Percentiles rank a stretch among this genome's conserved stretches.
Conservation (phyloP, 2,797 vertebrate genomes). For the Ctenochaetus hawaiiensis region DNA sequence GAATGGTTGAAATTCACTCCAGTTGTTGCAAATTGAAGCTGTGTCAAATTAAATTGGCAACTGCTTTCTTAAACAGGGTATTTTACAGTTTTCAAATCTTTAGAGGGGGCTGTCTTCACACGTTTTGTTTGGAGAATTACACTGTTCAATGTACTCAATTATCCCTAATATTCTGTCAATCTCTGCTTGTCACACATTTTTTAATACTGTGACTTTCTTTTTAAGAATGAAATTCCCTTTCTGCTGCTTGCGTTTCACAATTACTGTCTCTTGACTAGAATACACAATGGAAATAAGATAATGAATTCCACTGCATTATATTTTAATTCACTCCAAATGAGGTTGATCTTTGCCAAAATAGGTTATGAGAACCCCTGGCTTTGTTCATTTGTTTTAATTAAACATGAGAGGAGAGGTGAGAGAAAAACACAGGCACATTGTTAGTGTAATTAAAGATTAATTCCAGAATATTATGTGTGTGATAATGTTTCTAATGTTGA, state of each 20-base stretch:
- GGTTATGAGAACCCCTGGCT: slow-evolving; percentile 77
- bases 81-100: slow-evolving; percentile 42
- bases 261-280: slow-evolving; percentile 42
- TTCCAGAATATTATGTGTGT: slow-evolving; percentile 52
- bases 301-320: slow-evolving; percentile 70
- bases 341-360: slow-evolving; percentile 73
- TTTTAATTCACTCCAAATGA: slow-evolving; percentile 75
- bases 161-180: slow-evolving; percentile 39
- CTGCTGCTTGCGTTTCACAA: slow-evolving; percentile 10
- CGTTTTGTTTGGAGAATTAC: slow-evolving; percentile 34
- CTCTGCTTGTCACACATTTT: slow-evolving; percentile 33
- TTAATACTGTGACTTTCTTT: slow-evolving; percentile 33
- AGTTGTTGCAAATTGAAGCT: slow-evolving; percentile 40
- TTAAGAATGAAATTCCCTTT: slow-evolving; percentile 19
- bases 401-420: slow-evolving; percentile 68
- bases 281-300: slow-evolving; percentile 61
- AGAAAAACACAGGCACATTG: slow-evolving; percentile 62
- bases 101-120: slow-evolving; percentile 27
- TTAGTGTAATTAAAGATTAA: slow-evolving; percentile 78
- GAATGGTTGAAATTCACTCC: slow-evolving; percentile 30
- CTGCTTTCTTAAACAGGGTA: slow-evolving; percentile 25
- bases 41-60: slow-evolving; percentile 45
- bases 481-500: slow-evolving; percentile 53
- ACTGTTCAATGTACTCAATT: slow-evolving; percentile 18
- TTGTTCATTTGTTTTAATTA: slow-evolving; percentile 84